Evolutionary conservation across 1,140 invertebrate species (phyloP).

Genomic region (Papilio polyxenes): DNA sequence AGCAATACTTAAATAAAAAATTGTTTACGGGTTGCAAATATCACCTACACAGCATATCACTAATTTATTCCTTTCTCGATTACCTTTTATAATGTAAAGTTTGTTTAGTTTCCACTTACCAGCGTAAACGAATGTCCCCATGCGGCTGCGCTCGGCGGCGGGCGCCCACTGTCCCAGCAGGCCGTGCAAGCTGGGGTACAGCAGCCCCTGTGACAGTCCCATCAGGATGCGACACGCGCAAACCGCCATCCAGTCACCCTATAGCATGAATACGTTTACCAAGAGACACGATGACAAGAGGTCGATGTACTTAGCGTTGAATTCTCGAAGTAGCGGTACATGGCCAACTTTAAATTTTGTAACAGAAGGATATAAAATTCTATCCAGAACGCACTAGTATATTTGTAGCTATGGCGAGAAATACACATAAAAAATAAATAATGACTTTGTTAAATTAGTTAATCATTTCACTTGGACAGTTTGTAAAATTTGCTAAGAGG

Average conservation of each 20-base stretch:
- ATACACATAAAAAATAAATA: no score
- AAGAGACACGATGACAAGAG: no score
- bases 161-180: conserved; percentile 90
- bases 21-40: not conserved
- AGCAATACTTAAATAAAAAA: conserved; percentile 41
- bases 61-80: not conserved
- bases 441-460: conserved; percentile 15
- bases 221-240: conserved; percentile 85
- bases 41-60: not conserved
- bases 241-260: conserved; percentile 82
- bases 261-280: not conserved
- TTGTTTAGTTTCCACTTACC: conserved; percentile 51
- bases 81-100: conserved; percentile 5
- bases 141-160: conserved; percentile 80
- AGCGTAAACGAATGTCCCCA: conserved; percentile 82
- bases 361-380: not conserved
- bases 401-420: no score
- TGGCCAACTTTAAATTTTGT: no score
- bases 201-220: conserved; percentile 89
- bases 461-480: conserved; percentile 16
- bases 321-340: no score
- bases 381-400: not conserved
- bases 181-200: conserved; percentile 89
- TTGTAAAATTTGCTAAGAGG: not conserved
- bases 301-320: no score